Conservation (phyloP, 2,888 invertebrate species). For the Lymantria monacha region DNA sequence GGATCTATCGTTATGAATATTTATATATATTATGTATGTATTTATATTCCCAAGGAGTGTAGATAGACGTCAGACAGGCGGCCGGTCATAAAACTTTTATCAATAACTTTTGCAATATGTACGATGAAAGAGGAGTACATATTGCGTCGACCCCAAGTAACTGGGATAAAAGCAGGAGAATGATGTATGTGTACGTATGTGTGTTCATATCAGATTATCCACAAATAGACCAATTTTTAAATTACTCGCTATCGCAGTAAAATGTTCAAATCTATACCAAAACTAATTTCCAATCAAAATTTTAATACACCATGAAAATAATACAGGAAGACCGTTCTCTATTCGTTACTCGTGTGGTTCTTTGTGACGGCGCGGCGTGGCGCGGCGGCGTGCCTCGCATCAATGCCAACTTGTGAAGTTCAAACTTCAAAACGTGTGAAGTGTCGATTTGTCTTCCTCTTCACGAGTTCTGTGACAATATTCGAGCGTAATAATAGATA, state of each 20-base stretch:
- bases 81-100: no score
- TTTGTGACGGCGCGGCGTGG: constrained; percentile 13
- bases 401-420: constrained; percentile 39
- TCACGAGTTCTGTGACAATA: constrained; percentile 31
- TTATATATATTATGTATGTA: no score
- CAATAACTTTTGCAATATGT: no score
- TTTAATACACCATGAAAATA: background rate
- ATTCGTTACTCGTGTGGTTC: constrained; percentile 16
- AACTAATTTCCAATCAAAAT: constrained; percentile 1
- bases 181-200: background rate
- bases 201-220: background rate
- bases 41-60: no score
- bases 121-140: no score
- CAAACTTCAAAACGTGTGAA: constrained; percentile 37
- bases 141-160: no score
- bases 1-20: no score
- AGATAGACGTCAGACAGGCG: no score
- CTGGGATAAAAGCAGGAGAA: no score
- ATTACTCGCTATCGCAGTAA: background rate
- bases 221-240: background rate
- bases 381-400: constrained; percentile 26
- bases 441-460: constrained; percentile 37
- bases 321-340: background rate
- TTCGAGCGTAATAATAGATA: constrained; percentile 30
- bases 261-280: background rate